Percentiles rank a stretch among this genome's conserved stretches.
Conservation (phyloP, 2,113 vertebrate species). For the Nyctibius bracteatus region DNA sequence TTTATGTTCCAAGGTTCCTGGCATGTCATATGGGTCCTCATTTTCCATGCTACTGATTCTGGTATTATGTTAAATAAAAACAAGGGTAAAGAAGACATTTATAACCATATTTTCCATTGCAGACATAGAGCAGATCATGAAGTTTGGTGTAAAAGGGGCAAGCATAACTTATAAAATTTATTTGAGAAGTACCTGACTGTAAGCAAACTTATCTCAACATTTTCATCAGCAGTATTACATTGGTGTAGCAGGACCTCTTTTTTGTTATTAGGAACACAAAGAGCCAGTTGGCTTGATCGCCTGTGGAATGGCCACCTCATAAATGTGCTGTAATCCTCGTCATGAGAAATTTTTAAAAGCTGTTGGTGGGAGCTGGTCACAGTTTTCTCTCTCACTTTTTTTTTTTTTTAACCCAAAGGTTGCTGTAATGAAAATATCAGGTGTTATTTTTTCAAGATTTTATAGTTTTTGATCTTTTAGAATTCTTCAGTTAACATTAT, state of each 20-base stretch:
- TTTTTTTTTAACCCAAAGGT: background rate
- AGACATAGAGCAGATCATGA: conserved; percentile 1
- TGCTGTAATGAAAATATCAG: background rate
- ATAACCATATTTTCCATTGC: background rate
- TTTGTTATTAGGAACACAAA: background rate
- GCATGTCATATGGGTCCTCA: background rate
- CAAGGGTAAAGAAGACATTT: background rate
- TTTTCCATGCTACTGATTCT: conserved; percentile 34
- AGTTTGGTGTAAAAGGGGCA: background rate
- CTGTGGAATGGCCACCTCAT: conserved; percentile 4
- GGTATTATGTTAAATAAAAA: conserved; percentile 6
- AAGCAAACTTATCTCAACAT: background rate
- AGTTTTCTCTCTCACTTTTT: background rate
- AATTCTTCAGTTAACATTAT: background rate
- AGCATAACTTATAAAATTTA: background rate
- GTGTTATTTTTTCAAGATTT: background rate
- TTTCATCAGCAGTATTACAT: background rate
- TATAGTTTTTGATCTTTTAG: background rate
- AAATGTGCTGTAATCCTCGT: conserved; percentile 22
- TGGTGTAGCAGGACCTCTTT: background rate
- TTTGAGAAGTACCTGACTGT: background rate
- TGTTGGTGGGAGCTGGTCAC: background rate
- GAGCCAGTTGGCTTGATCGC: background rate
- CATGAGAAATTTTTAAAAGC: background rate
- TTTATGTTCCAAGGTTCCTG: conserved; percentile 41